A percentile compares a stretch with the other conserved stretches of the same genome.
These are phyloP conservation scores for Dendrocopos noguchii DNA, from an alignment of 2,113 vertebrate genomes.

Conservation along the genomic window DNA sequence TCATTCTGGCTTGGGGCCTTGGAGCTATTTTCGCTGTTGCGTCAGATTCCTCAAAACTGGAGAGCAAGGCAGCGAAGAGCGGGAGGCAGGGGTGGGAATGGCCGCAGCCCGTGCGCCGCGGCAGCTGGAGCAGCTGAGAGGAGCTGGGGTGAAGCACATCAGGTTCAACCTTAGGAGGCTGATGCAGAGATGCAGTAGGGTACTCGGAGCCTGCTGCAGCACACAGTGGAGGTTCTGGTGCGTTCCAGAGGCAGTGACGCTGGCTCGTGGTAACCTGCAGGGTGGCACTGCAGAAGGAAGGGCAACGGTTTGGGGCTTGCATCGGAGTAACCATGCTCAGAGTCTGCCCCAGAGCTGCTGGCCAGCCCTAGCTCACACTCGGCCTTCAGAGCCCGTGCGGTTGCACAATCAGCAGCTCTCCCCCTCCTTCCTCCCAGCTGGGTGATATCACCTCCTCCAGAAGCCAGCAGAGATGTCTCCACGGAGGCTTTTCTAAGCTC, in stretches of 20 bases:
- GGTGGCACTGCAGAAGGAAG: not conserved
- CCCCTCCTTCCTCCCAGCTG: not conserved
- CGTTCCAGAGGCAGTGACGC: not conserved
- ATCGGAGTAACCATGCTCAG: fast-evolving
- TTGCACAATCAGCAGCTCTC: not conserved
- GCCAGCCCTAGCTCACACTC: slow-evolving; percentile 6
- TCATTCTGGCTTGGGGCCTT: not conserved
- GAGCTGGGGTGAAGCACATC: not conserved
- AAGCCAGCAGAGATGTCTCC: not conserved
- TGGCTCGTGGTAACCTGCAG: not conserved
- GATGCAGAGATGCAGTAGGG: not conserved
- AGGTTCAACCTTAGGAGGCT: fast-evolving
- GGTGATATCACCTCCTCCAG: slow-evolving; percentile 15
- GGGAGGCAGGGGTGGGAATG: not conserved
- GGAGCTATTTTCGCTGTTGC: not conserved
- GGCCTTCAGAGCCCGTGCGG: not conserved
- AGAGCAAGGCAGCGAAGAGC: not conserved
- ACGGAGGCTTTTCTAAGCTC: not conserved
- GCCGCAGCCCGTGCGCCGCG: not conserved
- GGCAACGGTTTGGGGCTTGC: not conserved
- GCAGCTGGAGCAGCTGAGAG: not conserved
- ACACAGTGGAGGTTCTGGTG: not conserved
- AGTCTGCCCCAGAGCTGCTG: not conserved
- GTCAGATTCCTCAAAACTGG: not conserved
- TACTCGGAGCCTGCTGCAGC: not conserved